A percentile compares a stretch with the other conserved stretches of the same genome.
Evolutionary conservation across 2,888 invertebrate genomes (phyloP).

Genomic region (Epistrophella euchroma): DNA sequence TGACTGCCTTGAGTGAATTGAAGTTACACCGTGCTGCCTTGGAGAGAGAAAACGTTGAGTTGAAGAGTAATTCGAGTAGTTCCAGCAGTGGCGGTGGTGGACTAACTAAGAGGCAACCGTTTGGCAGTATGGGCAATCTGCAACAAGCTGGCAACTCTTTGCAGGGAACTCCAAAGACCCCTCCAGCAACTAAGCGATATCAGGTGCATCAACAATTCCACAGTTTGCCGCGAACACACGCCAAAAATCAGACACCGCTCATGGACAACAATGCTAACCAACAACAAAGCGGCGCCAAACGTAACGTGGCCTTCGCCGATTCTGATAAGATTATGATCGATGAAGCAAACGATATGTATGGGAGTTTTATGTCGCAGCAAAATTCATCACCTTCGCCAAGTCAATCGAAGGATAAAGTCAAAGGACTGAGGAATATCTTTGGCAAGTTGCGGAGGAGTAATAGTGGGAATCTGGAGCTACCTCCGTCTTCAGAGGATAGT

Average conservation of each 20-base stretch:
- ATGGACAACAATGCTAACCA: slow-evolving; percentile 80
- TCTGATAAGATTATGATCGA: slow-evolving; percentile 85
- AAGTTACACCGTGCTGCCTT: slow-evolving; percentile 93
- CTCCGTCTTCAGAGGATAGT: slow-evolving; percentile 83
- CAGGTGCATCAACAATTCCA: slow-evolving; percentile 91
- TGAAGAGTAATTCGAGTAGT: slow-evolving; percentile 85
- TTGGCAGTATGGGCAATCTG: slow-evolving; percentile 83
- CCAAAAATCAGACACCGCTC: slow-evolving; percentile 80
- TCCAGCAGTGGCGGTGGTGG: slow-evolving; percentile 77
- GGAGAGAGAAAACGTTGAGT: slow-evolving; percentile 94
- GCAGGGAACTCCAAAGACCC: slow-evolving; percentile 85
- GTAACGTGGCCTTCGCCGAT: slow-evolving; percentile 85
- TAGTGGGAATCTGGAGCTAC: slow-evolving; percentile 88
- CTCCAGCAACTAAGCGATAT: slow-evolving; percentile 90
- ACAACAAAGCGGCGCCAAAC: slow-evolving; percentile 50
- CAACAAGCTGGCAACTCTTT: slow-evolving; percentile 77
- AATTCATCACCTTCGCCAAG: slow-evolving; percentile 84
- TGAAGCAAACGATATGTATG: slow-evolving; percentile 81
- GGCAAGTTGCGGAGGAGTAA: slow-evolving; percentile 89
- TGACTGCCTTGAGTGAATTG: slow-evolving; percentile 96
- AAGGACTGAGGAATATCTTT: slow-evolving; percentile 88
- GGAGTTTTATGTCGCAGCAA: slow-evolving; percentile 83
- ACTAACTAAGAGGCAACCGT: slow-evolving; percentile 80
- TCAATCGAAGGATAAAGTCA: slow-evolving; percentile 84
- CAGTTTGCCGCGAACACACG: slow-evolving; percentile 90